Conservation (phyloP, 2,113 vertebrate species). For the Dasyornis broadbenti region DNA sequence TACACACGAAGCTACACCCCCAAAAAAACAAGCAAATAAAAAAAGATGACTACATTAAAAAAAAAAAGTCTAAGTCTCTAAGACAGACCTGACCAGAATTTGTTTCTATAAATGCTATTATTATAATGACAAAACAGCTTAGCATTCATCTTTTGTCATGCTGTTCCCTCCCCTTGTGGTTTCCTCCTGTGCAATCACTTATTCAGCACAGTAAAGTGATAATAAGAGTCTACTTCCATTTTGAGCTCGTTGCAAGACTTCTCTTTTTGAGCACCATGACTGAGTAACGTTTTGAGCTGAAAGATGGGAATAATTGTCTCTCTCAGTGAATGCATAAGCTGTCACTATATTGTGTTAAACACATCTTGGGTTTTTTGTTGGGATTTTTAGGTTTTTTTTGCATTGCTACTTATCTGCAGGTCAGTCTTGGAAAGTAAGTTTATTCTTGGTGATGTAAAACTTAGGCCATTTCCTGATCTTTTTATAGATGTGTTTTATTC, state of each 20-base stretch:
- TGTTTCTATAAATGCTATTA: not conserved
- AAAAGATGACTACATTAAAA: not conserved
- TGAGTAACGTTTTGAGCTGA: not conserved
- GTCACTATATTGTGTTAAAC: not conserved
- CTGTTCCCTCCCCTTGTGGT: not conserved
- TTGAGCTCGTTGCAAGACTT: not conserved
- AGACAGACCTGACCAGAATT: not conserved
- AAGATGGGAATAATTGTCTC: not conserved
- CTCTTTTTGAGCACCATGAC: not conserved
- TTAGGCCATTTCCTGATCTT: not conserved
- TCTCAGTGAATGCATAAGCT: not conserved
- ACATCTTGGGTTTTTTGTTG: not conserved
- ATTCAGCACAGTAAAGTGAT: not conserved
- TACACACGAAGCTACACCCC: accelerated
- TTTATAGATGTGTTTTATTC: not conserved
- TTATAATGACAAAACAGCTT: not conserved
- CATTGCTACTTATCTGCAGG: not conserved
- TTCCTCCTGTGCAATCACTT: not conserved
- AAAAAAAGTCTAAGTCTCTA: not conserved
- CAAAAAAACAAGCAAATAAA: not conserved
- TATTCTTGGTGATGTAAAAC: not conserved
- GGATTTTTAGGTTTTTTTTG: not conserved
- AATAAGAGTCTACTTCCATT: not conserved
- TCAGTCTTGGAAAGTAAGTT: not conserved
- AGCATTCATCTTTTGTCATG: not conserved